Percentiles rank a stretch among this genome's conserved stretches.
These are phyloP conservation scores for Drosophila jambulina DNA, from an alignment of 1,140 invertebrate species.

Conservation along the genomic window DNA sequence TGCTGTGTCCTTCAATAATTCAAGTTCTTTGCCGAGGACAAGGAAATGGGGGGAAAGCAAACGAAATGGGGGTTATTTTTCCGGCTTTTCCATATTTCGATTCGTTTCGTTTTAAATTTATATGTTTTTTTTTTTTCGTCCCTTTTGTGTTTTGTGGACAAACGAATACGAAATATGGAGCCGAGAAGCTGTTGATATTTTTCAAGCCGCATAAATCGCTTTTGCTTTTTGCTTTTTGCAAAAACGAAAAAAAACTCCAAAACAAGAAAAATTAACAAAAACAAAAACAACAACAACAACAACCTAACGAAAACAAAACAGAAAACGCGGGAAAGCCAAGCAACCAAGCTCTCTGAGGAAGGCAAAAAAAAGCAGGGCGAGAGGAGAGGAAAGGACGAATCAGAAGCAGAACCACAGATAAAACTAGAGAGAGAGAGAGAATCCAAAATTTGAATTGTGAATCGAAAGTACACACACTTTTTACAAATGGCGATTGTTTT, in stretches of 20 bases:
- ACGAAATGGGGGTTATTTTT: constrained; percentile 16
- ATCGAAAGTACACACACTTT: constrained; percentile 26
- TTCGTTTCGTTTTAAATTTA: constrained; percentile 18
- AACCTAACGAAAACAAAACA: constrained; percentile 14
- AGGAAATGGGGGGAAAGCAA: constrained; percentile 2
- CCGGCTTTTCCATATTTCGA: constrained; percentile 35
- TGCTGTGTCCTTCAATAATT: constrained; percentile 85
- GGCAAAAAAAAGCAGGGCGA: constrained; percentile 10
- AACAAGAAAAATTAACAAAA: constrained; percentile 19
- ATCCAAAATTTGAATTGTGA: constrained; percentile 50
- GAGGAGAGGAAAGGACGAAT: constrained; percentile 6
- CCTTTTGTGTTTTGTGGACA: constrained; percentile 17
- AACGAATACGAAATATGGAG: constrained; percentile 7
- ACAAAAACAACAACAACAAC: constrained; percentile 24
- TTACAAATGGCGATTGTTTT: constrained; percentile 13
- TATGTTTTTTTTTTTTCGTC: constrained; percentile 5
- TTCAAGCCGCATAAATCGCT: constrained; percentile 63
- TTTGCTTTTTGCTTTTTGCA: constrained; percentile 54
- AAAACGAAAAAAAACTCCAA: constrained; percentile 29
- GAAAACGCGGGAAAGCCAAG: constrained; percentile 8
- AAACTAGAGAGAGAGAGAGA: not conserved
- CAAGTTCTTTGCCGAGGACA: not conserved
- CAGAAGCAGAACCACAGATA: constrained; percentile 4
- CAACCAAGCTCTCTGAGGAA: constrained; percentile 54
- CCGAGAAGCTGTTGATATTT: constrained; percentile 55